Evolutionary conservation across 2,888 invertebrate genomes (phyloP), one percentile per base, ranked within the genome.

Genomic region (Thereva nobilitata): DNA sequence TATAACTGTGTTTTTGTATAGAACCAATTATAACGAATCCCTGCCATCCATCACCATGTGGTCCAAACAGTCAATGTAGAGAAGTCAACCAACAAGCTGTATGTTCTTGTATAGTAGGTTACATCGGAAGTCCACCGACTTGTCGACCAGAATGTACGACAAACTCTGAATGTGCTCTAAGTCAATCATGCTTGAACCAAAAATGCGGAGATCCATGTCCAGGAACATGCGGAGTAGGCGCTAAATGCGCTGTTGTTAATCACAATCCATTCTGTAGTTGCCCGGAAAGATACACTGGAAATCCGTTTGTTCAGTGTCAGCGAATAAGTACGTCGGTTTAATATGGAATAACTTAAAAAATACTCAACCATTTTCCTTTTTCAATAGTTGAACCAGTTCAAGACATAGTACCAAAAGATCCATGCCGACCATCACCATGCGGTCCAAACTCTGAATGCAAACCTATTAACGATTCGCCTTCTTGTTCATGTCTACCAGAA

Each of bases 171-270:
- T 91, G 91, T 77, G 75, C 86, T 7, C 86, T 85, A 68, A 85
- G 86, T 71, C 82, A 85, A 73, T 89, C 90, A 9, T 91, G 91
- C 74, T 87, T 89, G 68, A 87, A 86, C 73, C 84, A 86, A 75
- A 89, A 88, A 82, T 91, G 90, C 75, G 84, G 84, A 76, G 88
- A 91, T 77, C 90, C 91, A 41, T 91, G 90, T 71, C 86, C 86
- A 3, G 89, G 90, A 45, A 87, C 89, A 6, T 91, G 91, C 75
- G 91, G 90, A 37, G 79, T 86, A 54, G 85, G 85, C 73, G 90
- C 91, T 3, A 75, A 85, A 53, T 91, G 91, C 74, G 85, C 84
- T 71, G 89, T 90, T n/a, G 84, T 87, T 35, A 89, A 89, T 73
- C 91, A 91, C 76, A 87, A 86, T 72, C 90, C 91, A 47, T 86